phyloP scores from a whole-genome alignment of 1,140 invertebrate species.

The Pachypeltis micranthus region DNA sequence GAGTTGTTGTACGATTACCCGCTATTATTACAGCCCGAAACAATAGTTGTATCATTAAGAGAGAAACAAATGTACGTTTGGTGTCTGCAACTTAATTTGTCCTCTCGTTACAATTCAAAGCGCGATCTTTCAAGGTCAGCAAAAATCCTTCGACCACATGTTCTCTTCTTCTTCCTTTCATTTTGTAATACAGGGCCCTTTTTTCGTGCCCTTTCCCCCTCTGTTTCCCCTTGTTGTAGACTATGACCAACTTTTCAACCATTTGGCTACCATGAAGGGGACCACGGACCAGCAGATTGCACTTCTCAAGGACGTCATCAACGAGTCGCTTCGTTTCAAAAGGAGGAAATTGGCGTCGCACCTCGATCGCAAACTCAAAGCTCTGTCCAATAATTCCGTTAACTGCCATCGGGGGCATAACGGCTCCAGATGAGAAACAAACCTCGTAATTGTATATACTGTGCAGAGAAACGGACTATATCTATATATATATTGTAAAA shows the following conservation, averaged over 20 bases:
- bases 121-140: no score
- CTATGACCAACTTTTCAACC: constrained; percentile 55
- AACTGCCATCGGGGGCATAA: constrained; percentile 15
- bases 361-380: constrained; percentile 32
- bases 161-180: no score
- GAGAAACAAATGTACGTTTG: no score
- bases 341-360: constrained; percentile 53
- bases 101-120: no score
- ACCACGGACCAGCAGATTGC: constrained; percentile 50
- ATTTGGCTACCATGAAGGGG: constrained; percentile 58
- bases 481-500: constrained; percentile 2
- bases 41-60: no score
- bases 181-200: constrained; percentile 3
- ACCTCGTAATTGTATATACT: constrained; percentile 2
- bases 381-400: neutral
- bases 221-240: constrained; percentile 41
- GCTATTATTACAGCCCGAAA: no score
- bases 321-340: constrained; percentile 70
- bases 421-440: constrained; percentile 16
- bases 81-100: no score
- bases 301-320: constrained; percentile 60
- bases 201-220: constrained; percentile 1
- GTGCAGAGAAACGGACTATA: neutral
- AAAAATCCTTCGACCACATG: no score
- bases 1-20: no score